phyloP scores from a whole-genome alignment of 1,140 invertebrate species.

The Triops longicaudatus region DNA sequence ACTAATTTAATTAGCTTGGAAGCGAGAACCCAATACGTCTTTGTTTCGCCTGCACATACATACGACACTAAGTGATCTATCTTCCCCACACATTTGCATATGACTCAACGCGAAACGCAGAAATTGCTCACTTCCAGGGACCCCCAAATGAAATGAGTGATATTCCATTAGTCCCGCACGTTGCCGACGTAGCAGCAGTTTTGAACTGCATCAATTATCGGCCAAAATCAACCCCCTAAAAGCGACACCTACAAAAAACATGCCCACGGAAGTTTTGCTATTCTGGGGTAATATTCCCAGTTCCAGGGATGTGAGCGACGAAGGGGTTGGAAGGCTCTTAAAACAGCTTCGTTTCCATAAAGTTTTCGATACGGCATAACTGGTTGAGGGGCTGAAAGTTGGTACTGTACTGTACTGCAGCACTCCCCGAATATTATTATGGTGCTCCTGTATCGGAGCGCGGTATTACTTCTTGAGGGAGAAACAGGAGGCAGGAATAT shows the following conservation, averaged over 20 bases:
- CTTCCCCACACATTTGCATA: neutral
- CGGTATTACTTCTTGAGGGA: neutral
- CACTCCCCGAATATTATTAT: neutral
- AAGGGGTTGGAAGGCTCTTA: neutral
- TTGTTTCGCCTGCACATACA: neutral
- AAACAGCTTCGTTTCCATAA: neutral
- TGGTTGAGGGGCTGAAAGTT: neutral
- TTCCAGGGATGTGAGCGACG: neutral
- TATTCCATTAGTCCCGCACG: neutral
- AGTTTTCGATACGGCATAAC: neutral
- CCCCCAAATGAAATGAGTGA: neutral
- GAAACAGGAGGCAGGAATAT: neutral
- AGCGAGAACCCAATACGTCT: slow-evolving; percentile 11
- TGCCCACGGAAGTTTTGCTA: neutral
- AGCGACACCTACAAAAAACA: neutral
- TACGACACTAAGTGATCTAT: neutral
- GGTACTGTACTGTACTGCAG: neutral
- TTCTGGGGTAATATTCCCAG: neutral
- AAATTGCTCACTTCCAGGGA: neutral
- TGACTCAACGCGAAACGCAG: neutral
- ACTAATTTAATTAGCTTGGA: slow-evolving; percentile 9
- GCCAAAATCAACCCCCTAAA: neutral
- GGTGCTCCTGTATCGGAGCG: neutral
- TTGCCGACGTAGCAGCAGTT: no score
- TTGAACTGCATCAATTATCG: neutral